Evolutionary conservation across 2,113 vertebrate species (phyloP).

Genomic region (Spea bombifrons): DNA sequence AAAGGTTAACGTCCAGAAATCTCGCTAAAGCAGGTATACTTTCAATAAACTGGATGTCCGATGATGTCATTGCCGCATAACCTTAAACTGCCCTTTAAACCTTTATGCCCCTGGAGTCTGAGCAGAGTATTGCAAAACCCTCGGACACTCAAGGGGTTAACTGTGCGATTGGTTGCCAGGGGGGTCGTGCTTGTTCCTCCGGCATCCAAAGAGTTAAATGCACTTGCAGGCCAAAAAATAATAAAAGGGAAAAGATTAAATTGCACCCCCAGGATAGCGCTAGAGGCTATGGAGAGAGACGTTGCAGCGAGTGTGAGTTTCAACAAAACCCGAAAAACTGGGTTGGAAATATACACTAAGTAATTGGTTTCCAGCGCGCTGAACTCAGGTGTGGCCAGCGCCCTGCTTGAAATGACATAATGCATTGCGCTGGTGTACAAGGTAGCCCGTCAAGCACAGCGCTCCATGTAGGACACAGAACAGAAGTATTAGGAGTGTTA

Average conservation of each 20-base stretch:
- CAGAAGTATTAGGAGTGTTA: slow-evolving; percentile 56
- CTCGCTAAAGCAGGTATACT: slow-evolving; percentile 9
- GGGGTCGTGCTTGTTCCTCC: background rate
- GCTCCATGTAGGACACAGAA: slow-evolving; percentile 46
- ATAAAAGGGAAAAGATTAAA: background rate
- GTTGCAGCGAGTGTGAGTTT: background rate
- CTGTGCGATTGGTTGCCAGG: background rate
- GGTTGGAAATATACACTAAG: slow-evolving; percentile 23
- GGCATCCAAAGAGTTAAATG: background rate
- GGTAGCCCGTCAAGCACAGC: slow-evolving; percentile 34
- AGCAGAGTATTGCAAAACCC: background rate
- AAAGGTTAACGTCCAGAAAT: slow-evolving; percentile 36
- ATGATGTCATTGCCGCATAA: background rate
- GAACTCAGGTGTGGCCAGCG: slow-evolving; percentile 37
- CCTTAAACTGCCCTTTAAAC: too few species aligned
- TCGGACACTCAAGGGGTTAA: background rate
- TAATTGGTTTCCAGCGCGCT: slow-evolving; percentile 29
- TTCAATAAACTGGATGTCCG: background rate
- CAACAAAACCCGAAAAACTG: slow-evolving; percentile 5
- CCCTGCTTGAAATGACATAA: slow-evolving; percentile 27
- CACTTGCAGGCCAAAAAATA: too few species aligned
- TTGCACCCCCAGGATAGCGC: slow-evolving; percentile 4
- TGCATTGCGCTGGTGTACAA: background rate
- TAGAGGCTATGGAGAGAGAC: background rate
- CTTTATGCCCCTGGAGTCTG: too few species aligned